A percentile compares a stretch with the other conserved stretches of the same genome.
Evolutionary conservation across 2,113 vertebrate genomes (phyloP).

Genomic region (Desmodus rotundus): DNA sequence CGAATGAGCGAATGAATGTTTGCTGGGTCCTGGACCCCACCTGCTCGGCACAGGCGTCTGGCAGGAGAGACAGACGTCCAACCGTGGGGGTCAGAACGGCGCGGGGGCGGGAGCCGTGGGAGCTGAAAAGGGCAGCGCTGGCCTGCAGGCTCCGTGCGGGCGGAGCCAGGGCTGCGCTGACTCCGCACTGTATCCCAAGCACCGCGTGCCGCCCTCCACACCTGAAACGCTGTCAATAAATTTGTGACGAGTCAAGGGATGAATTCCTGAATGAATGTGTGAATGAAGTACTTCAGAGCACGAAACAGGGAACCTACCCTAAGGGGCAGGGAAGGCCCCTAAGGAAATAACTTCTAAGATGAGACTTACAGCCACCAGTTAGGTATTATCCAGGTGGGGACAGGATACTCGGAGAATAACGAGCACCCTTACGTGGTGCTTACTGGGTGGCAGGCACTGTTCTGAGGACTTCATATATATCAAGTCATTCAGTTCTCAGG

Average conservation of each 20-base stretch:
- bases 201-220: too few species aligned
- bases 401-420: too few species aligned
- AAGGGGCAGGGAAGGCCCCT: not conserved
- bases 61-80: not conserved
- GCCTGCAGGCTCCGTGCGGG: not conserved
- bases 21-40: not conserved
- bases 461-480: not conserved
- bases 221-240: not conserved
- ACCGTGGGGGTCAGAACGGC: not conserved
- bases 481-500: not conserved
- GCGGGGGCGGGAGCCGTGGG: too few species aligned
- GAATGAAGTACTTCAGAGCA: not conserved
- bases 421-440: too few species aligned
- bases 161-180: not conserved
- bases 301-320: not conserved
- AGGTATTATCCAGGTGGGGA: too few species aligned
- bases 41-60: not conserved
- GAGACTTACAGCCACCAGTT: not conserved
- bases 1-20: too few species aligned
- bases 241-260: not conserved
- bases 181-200: too few species aligned
- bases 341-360: not conserved
- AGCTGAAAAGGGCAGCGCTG: not conserved
- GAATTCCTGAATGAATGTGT: not conserved
- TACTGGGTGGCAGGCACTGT: too few species aligned